Conservation (phyloP, 2,113 vertebrate genomes). For the Gobiocypris rarus region DNA sequence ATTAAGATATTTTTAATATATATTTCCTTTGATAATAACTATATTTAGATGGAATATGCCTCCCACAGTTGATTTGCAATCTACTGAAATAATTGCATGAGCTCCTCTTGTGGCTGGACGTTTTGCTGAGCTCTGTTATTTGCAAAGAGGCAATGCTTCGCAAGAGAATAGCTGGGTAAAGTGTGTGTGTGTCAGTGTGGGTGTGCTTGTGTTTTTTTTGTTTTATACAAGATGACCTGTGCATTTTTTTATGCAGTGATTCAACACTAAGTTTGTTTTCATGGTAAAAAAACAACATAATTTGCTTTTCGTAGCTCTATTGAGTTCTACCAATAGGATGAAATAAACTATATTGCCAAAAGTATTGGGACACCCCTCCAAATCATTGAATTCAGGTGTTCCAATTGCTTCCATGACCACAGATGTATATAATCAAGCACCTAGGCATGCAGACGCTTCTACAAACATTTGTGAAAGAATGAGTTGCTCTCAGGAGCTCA, state of each 20-base stretch:
- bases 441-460: too few relatives aligned
- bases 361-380: too few relatives aligned
- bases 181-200: conserved; percentile 9
- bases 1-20: background rate
- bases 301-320: too few relatives aligned
- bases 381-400: too few relatives aligned
- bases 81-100: conserved; percentile 33
- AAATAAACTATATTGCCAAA: too few relatives aligned
- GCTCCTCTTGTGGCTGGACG: conserved; percentile 29
- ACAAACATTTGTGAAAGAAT: too few relatives aligned
- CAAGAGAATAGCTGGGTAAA: conserved; percentile 28
- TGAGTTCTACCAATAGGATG: too few relatives aligned
- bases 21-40: conserved; percentile 21
- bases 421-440: too few relatives aligned
- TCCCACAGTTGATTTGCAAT: background rate
- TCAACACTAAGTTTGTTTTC: background rate
- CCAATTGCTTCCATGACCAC: too few relatives aligned
- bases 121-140: conserved; percentile 47
- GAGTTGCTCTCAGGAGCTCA: too few relatives aligned
- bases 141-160: background rate
- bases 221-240: conserved; percentile 12
- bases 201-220: background rate
- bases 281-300: background rate
- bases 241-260: background rate
- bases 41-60: background rate